Percentiles rank a stretch among this genome's conserved stretches.
These are phyloP conservation scores for Eudemis profundana DNA, from an alignment of 2,888 invertebrate genomes.

Conservation along the genomic window DNA sequence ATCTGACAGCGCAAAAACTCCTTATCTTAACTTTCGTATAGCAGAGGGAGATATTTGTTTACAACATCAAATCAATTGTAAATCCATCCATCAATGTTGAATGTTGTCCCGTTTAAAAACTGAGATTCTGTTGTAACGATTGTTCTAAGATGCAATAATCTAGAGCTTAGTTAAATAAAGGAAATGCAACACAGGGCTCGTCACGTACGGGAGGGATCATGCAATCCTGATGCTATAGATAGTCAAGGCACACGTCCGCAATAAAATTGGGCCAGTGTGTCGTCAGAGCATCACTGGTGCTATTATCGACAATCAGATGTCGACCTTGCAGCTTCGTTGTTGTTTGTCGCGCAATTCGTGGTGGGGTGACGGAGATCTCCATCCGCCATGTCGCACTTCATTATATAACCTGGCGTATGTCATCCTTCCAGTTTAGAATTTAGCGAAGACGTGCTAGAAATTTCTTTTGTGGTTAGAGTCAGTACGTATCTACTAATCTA, in stretches of 20 bases:
- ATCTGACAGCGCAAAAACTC: no score
- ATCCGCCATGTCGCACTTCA: conserved; percentile 80
- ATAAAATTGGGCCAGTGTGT: conserved; percentile 72
- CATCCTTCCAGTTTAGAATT: conserved; percentile 34
- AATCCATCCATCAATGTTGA: no score
- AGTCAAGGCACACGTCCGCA: conserved; percentile 53
- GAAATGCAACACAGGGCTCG: conserved; percentile 24
- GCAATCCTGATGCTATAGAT: conserved; percentile 36
- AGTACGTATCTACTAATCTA: no score
- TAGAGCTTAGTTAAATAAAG: conserved; percentile 3
- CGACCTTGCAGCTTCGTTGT: conserved; percentile 83
- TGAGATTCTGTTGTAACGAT: no score
- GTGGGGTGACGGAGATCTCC: conserved; percentile 82
- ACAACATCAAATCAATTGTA: no score
- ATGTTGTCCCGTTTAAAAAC: no score
- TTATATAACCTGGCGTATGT: conserved; percentile 65
- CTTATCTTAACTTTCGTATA: no score
- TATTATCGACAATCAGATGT: conserved; percentile 81
- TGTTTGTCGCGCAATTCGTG: conserved; percentile 79
- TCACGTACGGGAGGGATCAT: conserved; percentile 18
- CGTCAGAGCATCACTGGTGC: conserved; percentile 72
- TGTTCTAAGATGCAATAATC: no score
- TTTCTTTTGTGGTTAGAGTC: no score
- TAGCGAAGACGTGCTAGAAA: conserved; percentile 1
- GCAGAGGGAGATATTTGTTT: no score